Evolutionary conservation across 2,113 vertebrate genomes (phyloP), one percentile per base, ranked within the genome.

Genomic region (Engraulis encrasicolus): DNA sequence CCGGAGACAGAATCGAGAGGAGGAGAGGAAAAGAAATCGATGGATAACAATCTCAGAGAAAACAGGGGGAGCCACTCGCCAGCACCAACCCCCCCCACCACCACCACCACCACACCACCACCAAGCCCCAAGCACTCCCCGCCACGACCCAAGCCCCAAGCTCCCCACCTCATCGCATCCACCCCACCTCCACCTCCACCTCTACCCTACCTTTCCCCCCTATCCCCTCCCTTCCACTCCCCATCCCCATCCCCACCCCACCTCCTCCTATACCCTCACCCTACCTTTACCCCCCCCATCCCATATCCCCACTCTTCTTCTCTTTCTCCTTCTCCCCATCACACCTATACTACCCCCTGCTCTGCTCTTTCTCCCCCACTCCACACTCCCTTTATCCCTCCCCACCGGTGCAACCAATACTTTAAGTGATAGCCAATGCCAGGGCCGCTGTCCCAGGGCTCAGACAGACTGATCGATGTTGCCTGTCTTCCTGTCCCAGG

Each of bases 41-140:
- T 88, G 83, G 77, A 88, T 79, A 49, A 78, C 85, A 85, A 86
- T 78, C 85, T 86, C 81, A 81, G 58, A 84, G 31, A 86, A 85
- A 83, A 85, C 80, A 86, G 82, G 37, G n/a, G 66, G 83, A 50
- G 83, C 81, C 36, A 80, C 83, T 82, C 49, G 78, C 82, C 49
- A 77, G 71, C 54, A 40, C 82, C 34, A 79, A 31, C 74, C n/a
- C 82, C 54, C n/a, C 23, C n/a, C 18, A 7, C 19, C 54, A 78
- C 40, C 40, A 45, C 40, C 40, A 5, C 40, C 40, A 45, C 40
- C 40, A 3, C 40, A 9, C 9, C 40, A 5, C 40, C 49, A 49
- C 49, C 80, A 20, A 6, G 5, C 54, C 54, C 12, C 58, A n/a
- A n/a, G n/a, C n/a, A n/a, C n/a, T n/a, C n/a, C n/a, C n/a, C n/a